Conservation (phyloP, 2,113 vertebrate species). For the Eleginops maclovinus region DNA sequence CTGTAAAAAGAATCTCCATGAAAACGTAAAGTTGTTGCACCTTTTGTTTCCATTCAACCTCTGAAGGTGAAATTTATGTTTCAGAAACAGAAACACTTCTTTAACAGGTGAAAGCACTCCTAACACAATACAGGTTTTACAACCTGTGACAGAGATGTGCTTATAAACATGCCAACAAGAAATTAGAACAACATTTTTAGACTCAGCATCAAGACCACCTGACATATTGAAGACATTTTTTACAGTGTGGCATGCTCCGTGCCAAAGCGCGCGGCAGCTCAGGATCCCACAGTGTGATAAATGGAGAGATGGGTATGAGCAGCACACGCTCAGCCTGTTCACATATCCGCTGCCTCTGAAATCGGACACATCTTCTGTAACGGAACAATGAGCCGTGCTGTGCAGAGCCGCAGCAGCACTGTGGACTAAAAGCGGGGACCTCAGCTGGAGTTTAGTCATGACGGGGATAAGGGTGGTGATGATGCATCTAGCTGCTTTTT, state of each 20-base stretch:
- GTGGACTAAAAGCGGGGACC: constrained; percentile 35
- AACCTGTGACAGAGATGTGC: not conserved
- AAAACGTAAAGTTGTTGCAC: too few relatives aligned
- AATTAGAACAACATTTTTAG: not conserved
- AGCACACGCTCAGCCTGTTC: constrained; percentile 42
- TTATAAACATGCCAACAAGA: not conserved
- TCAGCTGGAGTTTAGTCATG: constrained; percentile 8
- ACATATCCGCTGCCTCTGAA: not conserved
- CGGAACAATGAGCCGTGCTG: constrained; percentile 30
- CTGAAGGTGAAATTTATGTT: not conserved
- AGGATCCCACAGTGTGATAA: constrained; percentile 51
- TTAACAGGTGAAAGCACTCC: too few relatives aligned
- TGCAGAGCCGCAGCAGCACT: constrained; percentile 8
- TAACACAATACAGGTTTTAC: too few relatives aligned
- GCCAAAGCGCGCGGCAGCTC: constrained; percentile 61
- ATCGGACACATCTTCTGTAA: constrained; percentile 1
- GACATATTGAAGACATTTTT: constrained; percentile 40
- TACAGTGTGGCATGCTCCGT: constrained; percentile 48
- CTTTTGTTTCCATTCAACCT: not conserved
- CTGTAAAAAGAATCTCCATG: too few relatives aligned
- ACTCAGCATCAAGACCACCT: not conserved
- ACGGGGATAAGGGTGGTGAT: constrained; percentile 16
- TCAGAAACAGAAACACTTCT: too few relatives aligned
- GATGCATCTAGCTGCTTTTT: constrained; percentile 24
- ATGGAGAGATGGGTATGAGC: constrained; percentile 44